Base-by-base conservation (phyloP, 2,113 vertebrate genomes). In the Anolis carolinensis region DNA sequence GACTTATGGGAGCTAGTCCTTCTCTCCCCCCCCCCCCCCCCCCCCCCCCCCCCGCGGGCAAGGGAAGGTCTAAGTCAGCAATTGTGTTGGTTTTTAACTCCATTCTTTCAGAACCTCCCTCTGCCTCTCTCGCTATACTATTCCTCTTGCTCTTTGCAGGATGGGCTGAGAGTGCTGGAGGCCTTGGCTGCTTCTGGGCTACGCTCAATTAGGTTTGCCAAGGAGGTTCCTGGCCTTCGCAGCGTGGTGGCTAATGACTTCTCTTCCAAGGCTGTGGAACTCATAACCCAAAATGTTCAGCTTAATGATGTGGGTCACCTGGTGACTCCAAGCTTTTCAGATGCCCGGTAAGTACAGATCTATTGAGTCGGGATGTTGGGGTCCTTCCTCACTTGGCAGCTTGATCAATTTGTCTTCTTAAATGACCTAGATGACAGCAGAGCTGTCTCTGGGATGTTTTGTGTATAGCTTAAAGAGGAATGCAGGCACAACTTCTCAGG, bases 121-220 rank as follows among this genome's bases (percentile, higher is more conserved):
- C 76, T 50, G 21, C 8, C 14, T 39, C 27, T 52, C 20, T 21
- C 27, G 6, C 14, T 65, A 25, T 30, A 39, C 39, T 9, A 16
- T 48, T 48, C 16, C n/a, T 23, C 32, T 27, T 70, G 7, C 55
- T 10, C 20, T 21, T 74, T 71, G 21, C 84, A 97, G 97, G 95
- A 94, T 1, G 97, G 97, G 1, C 93, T 99, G 3, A 93, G 93
- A 2, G 96, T 99, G 16, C 94, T 99, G 87, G 98, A 99, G 93
- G 98, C 96, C 0, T 93, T 99, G 89, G 97, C 98, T 0, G 98
- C 98, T 2, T 99, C 98, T 0, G 98, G 98, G 1, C 94, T 99
- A 1, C 97, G 98, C 48, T 99, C 98, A 0, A 96, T 99, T 18
- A 97, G 98, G 8, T 99, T 99, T 1, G 97, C 98, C 48, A 95